A percentile compares a stretch with the other conserved stretches of the same genome.
phyloP scores from a whole-genome alignment of 2,888 invertebrate species.

The Zygaena filipendulae region DNA sequence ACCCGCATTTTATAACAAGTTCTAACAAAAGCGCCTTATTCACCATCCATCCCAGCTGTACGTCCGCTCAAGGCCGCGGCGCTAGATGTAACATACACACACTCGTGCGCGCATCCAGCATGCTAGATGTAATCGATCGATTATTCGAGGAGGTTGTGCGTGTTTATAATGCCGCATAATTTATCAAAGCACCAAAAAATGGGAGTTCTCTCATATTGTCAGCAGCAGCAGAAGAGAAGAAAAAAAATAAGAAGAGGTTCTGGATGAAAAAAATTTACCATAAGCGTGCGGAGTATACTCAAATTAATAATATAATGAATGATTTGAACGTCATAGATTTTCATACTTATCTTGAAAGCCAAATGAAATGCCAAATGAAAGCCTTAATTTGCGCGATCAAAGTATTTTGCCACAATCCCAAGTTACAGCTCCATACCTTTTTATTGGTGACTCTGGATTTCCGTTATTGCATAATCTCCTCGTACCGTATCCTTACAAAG shows the following conservation, averaged over 20 bases:
- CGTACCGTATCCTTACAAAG: slow-evolving; percentile 16
- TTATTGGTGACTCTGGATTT: slow-evolving; percentile 20
- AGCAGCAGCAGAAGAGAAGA: slow-evolving; percentile 8
- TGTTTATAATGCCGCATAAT: slow-evolving; percentile 8
- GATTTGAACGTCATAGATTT: no score
- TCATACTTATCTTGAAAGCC: no score
- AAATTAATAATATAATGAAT: no score
- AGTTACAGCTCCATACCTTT: slow-evolving; percentile 13
- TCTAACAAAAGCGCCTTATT: no score
- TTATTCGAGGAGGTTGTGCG: neutral
- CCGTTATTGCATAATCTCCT: slow-evolving; percentile 18
- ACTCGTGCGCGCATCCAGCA: slow-evolving; percentile 11
- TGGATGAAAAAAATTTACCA: no score
- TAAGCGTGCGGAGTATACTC: no score
- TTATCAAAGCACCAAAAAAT: slow-evolving; percentile 7
- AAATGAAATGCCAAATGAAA: slow-evolving; percentile 12
- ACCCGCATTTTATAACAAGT: no score
- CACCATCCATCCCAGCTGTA: slow-evolving; percentile 1
- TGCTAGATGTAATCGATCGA: slow-evolving; percentile 10
- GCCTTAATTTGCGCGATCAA: slow-evolving; percentile 14
- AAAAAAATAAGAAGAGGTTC: no score
- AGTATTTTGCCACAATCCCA: slow-evolving; percentile 9
- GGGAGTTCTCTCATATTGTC: slow-evolving; percentile 9
- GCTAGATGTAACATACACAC: slow-evolving; percentile 2
- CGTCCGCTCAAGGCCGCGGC: slow-evolving; percentile 4